phyloP scores from a whole-genome alignment of 2,888 invertebrate species.

The Heliconius charithonia region DNA sequence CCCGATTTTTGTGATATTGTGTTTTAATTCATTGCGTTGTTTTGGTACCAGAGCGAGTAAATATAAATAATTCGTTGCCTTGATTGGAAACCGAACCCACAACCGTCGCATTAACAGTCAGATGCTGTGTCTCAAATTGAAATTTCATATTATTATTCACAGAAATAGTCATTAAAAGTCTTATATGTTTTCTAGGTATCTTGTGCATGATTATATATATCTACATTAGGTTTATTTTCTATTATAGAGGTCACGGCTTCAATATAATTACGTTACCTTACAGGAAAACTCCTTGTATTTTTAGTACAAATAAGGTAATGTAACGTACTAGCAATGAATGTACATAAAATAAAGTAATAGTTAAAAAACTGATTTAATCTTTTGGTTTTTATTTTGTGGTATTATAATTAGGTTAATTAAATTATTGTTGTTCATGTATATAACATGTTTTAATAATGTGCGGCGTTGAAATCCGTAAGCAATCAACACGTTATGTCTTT shows the following conservation, averaged over 20 bases:
- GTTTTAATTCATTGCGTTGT: neutral
- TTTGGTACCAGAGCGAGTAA: neutral
- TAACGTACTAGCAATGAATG: neutral
- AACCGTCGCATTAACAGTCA: neutral
- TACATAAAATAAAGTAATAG: neutral
- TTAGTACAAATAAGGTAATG: neutral
- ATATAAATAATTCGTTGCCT: neutral
- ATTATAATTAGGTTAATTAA: neutral
- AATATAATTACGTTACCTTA: neutral
- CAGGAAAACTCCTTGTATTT: neutral
- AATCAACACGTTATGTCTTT: no score
- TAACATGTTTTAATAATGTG: no score
- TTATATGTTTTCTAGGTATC: no score
- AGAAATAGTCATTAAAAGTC: no score
- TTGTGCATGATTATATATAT: neutral
- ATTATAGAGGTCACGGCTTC: conserved; percentile 9
- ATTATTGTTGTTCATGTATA: neutral
- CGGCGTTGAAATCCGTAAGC: no score
- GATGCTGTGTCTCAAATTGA: neutral
- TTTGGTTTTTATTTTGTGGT: neutral
- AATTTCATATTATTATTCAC: no score
- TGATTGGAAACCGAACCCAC: neutral
- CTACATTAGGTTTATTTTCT: conserved; percentile 9
- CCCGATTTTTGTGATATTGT: neutral
- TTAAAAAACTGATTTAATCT: neutral